Conservation (phyloP, 2,888 invertebrate species). For the Drosophila formosana region DNA sequence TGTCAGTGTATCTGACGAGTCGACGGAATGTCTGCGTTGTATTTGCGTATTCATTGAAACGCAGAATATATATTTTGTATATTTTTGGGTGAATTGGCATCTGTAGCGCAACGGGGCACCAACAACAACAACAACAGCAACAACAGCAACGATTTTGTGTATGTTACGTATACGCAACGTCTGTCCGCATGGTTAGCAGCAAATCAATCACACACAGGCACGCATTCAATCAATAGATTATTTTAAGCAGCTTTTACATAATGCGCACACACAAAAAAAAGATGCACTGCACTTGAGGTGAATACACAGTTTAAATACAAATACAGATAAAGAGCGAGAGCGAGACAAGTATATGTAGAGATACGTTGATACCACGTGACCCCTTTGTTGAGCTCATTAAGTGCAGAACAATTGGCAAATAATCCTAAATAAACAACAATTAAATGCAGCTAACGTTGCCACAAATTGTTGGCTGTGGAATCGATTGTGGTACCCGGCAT, state of each 20-base stretch:
- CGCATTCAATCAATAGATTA: slow-evolving; percentile 41
- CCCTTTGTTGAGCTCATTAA: slow-evolving; percentile 14
- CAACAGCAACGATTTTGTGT: not conserved
- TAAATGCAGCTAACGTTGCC: slow-evolving; percentile 6
- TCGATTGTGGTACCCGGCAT: slow-evolving; percentile 1
- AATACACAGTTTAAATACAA: not conserved
- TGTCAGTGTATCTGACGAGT: not conserved
- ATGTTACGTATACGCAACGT: slow-evolving; percentile 29
- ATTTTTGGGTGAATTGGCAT: slow-evolving; percentile 18
- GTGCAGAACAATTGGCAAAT: slow-evolving; percentile 17
- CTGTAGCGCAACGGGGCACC: slow-evolving; percentile 17
- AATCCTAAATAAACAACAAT: slow-evolving; percentile 21
- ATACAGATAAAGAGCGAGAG: not conserved
- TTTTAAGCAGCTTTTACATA: slow-evolving; percentile 34
- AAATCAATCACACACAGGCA: slow-evolving; percentile 39
- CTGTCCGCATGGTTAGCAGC: slow-evolving; percentile 7
- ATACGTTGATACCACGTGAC: slow-evolving; percentile 12
- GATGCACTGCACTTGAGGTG: not conserved
- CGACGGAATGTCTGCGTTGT: not conserved
- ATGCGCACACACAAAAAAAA: not conserved
- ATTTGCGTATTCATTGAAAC: not conserved
- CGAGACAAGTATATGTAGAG: too few species aligned
- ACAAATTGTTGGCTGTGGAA: slow-evolving; percentile 3
- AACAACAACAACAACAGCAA: not conserved
- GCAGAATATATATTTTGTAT: slow-evolving; percentile 17